These are phyloP conservation scores for Coreius guichenoti DNA, from an alignment of 2,797 vertebrate genomes.

Conservation along the genomic window DNA sequence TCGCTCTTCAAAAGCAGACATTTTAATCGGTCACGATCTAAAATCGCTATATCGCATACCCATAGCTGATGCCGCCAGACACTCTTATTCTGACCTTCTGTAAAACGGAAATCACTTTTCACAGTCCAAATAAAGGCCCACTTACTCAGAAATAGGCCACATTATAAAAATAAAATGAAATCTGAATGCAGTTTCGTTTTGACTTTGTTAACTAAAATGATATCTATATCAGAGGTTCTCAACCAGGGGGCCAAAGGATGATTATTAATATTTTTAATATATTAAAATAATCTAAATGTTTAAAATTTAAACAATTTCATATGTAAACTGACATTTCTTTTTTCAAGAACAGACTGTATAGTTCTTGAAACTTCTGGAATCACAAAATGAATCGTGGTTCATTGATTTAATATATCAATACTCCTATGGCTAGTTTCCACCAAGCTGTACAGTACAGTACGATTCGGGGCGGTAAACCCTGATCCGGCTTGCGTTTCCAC, in stretches of 20 bases:
- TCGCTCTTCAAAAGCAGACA: no score
- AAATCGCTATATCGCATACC: not conserved
- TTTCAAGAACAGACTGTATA: not conserved
- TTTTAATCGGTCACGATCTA: no score
- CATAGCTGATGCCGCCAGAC: not conserved
- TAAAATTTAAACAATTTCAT: no score
- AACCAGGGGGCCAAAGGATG: not conserved
- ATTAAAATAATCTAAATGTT: not conserved
- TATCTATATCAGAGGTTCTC: not conserved
- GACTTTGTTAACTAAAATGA: not conserved
- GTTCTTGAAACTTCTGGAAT: not conserved
- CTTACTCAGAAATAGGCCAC: not conserved
- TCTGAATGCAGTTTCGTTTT: not conserved
- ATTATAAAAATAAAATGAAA: not conserved
- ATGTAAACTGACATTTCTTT: no score
- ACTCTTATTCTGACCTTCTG: not conserved
- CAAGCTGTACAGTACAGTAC: no score
- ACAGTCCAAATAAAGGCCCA: not conserved
- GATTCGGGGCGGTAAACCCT: no score
- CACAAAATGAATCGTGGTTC: not conserved
- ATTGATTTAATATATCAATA: not conserved
- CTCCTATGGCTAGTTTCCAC: not conserved
- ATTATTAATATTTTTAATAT: not conserved
- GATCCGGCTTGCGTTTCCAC: no score
- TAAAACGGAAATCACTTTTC: not conserved